Evolutionary conservation across 2,888 invertebrate species (phyloP).

Genomic region (Drosophila eohydei): DNA sequence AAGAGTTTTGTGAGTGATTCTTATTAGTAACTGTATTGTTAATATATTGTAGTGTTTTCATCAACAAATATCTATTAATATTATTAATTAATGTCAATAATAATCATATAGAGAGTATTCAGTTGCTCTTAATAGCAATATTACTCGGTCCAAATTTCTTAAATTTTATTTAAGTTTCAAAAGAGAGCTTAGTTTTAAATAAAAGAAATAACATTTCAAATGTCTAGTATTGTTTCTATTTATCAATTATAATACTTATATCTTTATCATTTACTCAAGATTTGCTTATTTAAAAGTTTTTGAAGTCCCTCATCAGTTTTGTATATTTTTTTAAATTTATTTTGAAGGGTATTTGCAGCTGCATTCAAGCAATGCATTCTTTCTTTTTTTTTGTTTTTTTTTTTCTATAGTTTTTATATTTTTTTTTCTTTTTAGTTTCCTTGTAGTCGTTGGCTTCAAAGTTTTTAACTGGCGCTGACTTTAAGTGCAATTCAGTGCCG

Average conservation of each 20-base stretch:
- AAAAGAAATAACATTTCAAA: background rate
- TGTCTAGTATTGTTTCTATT: background rate
- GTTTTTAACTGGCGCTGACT: slow-evolving; percentile 78
- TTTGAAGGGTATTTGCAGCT: slow-evolving; percentile 3
- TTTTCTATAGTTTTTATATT: slow-evolving; percentile 23
- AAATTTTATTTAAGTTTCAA: background rate
- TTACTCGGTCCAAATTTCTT: too few relatives aligned
- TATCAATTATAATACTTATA: background rate
- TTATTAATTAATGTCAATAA: background rate
- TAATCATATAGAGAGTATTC: background rate
- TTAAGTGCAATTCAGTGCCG: slow-evolving; percentile 80
- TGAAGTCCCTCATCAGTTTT: background rate
- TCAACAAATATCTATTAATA: background rate
- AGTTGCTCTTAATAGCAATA: background rate
- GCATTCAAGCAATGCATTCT: background rate
- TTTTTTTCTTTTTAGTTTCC: slow-evolving; percentile 9
- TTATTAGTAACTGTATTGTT: too few relatives aligned
- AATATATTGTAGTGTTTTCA: background rate
- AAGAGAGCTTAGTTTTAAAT: background rate
- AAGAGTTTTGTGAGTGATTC: too few relatives aligned
- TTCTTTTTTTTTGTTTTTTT: background rate
- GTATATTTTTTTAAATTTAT: background rate
- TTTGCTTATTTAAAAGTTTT: background rate
- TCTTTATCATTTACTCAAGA: background rate
- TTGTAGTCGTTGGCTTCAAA: slow-evolving; percentile 61